phyloP scores from a whole-genome alignment of 2,113 vertebrate species.

The Equus quagga region DNA sequence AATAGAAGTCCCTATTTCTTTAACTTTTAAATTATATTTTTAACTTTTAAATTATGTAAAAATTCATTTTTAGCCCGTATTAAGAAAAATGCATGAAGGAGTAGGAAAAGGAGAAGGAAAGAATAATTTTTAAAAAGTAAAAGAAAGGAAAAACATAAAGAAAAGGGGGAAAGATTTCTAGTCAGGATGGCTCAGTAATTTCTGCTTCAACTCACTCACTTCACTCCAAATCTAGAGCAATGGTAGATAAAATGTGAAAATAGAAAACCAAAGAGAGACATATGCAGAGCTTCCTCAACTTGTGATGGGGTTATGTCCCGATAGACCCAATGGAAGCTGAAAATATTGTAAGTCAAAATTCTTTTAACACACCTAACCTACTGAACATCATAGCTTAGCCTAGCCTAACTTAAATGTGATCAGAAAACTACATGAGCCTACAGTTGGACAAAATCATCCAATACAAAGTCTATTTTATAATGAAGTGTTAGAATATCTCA shows the following conservation, averaged over 20 bases:
- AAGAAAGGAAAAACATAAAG: neutral
- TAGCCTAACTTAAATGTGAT: too few species aligned
- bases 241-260: neutral
- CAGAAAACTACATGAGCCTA: too few species aligned
- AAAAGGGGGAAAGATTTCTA: neutral
- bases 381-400: too few species aligned
- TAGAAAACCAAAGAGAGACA: neutral
- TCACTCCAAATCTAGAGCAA: neutral
- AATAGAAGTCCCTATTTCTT: neutral
- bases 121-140: neutral
- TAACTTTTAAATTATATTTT: neutral
- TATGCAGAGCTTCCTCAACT: too few species aligned
- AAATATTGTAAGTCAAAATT: too few species aligned
- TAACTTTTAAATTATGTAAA: neutral
- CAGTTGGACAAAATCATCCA: too few species aligned
- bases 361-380: too few species aligned
- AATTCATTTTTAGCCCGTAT: neutral
- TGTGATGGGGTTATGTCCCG: too few species aligned
- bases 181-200: neutral
- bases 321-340: too few species aligned
- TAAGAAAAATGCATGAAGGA: neutral
- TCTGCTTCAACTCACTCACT: neutral
- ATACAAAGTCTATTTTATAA: too few species aligned
- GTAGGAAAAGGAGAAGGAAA: neutral
- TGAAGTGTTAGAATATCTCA: too few species aligned